Conservation (phyloP, 2,113 vertebrate species). For the Alethe diademata region DNA sequence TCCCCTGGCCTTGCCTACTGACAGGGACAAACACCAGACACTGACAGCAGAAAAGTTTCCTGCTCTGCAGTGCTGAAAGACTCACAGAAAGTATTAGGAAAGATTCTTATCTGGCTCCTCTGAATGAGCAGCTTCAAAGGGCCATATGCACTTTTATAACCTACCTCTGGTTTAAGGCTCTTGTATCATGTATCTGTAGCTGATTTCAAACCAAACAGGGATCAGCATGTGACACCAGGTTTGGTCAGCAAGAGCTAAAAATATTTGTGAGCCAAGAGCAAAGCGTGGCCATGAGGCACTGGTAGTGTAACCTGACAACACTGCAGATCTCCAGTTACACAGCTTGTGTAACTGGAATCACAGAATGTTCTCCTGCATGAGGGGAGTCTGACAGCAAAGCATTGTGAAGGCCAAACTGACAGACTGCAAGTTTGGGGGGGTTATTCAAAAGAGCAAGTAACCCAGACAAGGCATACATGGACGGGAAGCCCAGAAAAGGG, state of each 20-base stretch:
- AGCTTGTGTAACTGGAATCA: background rate
- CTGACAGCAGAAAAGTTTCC: background rate
- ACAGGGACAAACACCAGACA: background rate
- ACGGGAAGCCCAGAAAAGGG: background rate
- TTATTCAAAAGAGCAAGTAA: background rate
- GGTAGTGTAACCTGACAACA: background rate
- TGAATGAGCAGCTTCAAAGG: background rate
- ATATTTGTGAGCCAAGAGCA: conserved; percentile 18
- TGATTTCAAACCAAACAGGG: background rate
- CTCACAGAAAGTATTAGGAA: background rate
- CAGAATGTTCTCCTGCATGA: background rate
- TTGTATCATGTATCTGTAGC: background rate
- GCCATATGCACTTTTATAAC: background rate
- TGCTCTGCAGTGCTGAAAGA: background rate
- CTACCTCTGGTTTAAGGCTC: background rate
- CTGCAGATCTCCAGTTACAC: background rate
- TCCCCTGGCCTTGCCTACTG: background rate
- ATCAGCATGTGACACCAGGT: background rate
- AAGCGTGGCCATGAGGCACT: background rate
- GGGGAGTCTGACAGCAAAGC: fast-evolving
- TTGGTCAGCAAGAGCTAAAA: conserved; percentile 49
- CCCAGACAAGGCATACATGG: background rate
- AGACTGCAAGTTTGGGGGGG: background rate
- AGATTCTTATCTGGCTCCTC: background rate
- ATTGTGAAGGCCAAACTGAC: background rate